phyloP scores from a whole-genome alignment of 1,140 invertebrate species.

The Drosophila subpulchrella region DNA sequence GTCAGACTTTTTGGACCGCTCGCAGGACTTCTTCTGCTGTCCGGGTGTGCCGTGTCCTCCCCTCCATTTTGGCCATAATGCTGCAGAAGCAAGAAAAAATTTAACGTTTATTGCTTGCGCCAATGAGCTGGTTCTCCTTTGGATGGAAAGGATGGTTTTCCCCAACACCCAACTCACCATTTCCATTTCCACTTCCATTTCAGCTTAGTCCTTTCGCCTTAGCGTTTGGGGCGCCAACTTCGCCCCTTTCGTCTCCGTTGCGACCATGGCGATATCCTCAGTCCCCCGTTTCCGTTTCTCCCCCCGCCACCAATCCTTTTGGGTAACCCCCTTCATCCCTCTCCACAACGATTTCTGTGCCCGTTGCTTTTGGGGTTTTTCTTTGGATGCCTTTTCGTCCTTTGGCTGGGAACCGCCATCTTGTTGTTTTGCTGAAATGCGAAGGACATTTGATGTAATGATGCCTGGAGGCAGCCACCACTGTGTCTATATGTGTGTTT shows the following conservation, averaged over 20 bases:
- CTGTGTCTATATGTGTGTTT: conserved; percentile 37
- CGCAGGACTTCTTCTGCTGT: conserved; percentile 53
- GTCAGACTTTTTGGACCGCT: conserved; percentile 74
- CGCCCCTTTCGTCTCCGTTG: conserved; percentile 46
- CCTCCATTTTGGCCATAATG: conserved; percentile 64
- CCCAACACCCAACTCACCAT: neutral
- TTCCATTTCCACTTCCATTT: conserved; percentile 28
- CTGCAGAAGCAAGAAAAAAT: conserved; percentile 77
- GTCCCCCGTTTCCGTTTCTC: conserved; percentile 23
- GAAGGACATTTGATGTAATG: conserved; percentile 83
- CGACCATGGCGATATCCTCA: conserved; percentile 53
- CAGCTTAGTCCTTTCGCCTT: conserved; percentile 67
- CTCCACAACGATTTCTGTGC: conserved; percentile 7
- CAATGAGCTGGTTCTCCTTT: conserved; percentile 73
- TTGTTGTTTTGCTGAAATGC: conserved; percentile 83
- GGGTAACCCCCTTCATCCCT: conserved; percentile 10
- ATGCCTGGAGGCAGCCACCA: conserved; percentile 80
- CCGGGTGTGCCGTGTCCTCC: conserved; percentile 26
- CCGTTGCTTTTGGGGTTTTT: conserved; percentile 68
- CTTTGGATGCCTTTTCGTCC: conserved; percentile 67
- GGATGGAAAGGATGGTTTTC: conserved; percentile 11
- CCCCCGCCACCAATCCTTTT: conserved; percentile 12
- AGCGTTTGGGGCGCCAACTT: conserved; percentile 73
- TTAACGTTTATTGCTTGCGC: conserved; percentile 83
- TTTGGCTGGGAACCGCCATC: conserved; percentile 68